These are phyloP conservation scores for Periophthalmus modestus DNA, from an alignment of 2,113 vertebrate species.

Conservation along the genomic window DNA sequence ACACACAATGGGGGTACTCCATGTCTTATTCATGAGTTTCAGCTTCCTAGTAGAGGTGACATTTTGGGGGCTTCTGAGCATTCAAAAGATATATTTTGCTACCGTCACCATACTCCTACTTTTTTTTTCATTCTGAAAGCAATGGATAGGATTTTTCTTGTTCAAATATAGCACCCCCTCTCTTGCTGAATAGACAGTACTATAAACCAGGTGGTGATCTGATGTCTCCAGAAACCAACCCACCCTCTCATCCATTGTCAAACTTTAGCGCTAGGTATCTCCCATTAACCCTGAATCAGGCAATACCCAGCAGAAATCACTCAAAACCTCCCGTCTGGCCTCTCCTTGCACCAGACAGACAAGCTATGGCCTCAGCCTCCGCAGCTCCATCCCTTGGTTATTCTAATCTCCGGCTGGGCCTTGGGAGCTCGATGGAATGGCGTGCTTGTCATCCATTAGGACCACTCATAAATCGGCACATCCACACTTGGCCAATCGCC, in stretches of 20 bases:
- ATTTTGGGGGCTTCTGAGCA: too few species aligned
- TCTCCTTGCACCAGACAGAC: conserved; percentile 60
- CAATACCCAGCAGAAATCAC: conserved; percentile 20
- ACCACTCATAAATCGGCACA: conserved; percentile 54
- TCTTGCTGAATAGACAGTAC: too few species aligned
- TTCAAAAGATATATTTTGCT: too few species aligned
- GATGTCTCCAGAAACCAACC: neutral
- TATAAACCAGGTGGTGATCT: neutral
- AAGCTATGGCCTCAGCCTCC: conserved; percentile 26
- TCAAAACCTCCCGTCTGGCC: conserved; percentile 37
- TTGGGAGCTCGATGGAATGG: conserved; percentile 37
- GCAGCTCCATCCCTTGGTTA: conserved; percentile 22
- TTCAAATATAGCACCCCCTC: too few species aligned
- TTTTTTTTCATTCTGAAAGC: too few species aligned
- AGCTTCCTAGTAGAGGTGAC: too few species aligned
- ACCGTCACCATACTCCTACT: too few species aligned
- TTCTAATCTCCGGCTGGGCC: conserved; percentile 41
- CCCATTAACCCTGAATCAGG: conserved; percentile 49
- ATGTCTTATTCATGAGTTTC: too few species aligned
- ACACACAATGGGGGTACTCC: too few species aligned
- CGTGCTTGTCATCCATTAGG: conserved; percentile 50
- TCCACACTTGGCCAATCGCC: conserved; percentile 56
- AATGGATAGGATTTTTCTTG: too few species aligned
- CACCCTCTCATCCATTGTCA: neutral
- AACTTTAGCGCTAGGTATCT: conserved; percentile 23